Conservation (phyloP, 2,113 vertebrate genomes). For the Vicugna pacos region DNA sequence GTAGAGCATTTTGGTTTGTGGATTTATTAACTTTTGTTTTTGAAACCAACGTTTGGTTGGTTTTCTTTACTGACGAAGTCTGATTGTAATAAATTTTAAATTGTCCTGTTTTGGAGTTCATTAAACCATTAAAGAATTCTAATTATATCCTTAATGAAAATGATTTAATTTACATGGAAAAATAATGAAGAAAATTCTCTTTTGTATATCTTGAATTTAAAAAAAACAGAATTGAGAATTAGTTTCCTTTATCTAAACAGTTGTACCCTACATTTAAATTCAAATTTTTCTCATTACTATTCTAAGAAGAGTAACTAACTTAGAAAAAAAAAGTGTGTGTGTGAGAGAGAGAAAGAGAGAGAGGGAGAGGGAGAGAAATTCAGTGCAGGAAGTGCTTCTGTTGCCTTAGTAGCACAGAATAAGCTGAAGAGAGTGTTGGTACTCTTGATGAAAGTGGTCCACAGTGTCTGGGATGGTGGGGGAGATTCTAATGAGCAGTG, state of each 20-base stretch:
- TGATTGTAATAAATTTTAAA: background rate
- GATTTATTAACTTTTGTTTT: background rate
- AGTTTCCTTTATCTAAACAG: background rate
- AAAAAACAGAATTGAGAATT: background rate
- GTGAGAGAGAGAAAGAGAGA: too few relatives aligned
- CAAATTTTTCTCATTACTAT: background rate
- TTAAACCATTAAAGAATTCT: background rate
- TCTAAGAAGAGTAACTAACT: background rate
- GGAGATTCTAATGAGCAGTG: background rate
- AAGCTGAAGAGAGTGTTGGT: background rate
- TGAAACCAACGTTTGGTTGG: background rate
- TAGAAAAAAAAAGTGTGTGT: background rate
- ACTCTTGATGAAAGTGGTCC: background rate
- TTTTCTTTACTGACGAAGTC: background rate
- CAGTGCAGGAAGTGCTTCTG: background rate
- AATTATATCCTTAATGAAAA: background rate
- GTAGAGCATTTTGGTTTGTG: background rate
- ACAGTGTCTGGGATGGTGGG: background rate
- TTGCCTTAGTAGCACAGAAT: background rate
- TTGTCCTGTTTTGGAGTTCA: background rate
- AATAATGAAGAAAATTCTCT: background rate
- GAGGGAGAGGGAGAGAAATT: background rate
- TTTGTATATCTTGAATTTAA: background rate
- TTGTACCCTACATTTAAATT: conserved; percentile 20
- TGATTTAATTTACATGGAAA: background rate